phyloP scores from a whole-genome alignment of 2,797 vertebrate species.

The Novumbra hubbsi region DNA sequence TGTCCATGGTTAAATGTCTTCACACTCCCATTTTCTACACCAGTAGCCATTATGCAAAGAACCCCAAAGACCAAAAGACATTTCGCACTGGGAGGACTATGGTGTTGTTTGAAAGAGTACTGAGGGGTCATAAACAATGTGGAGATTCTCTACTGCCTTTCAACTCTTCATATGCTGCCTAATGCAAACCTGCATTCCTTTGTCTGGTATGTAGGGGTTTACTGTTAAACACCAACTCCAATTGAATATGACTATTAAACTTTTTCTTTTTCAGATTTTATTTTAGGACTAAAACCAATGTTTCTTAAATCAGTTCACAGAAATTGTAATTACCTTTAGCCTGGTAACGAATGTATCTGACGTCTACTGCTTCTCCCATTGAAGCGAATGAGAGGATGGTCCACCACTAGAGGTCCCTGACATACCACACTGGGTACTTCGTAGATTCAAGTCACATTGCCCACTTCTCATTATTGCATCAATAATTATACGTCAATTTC shows the following conservation, averaged over 20 bases:
- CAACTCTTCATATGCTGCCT: slow-evolving; percentile 29
- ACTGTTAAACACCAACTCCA: slow-evolving; percentile 26
- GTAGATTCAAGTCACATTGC: slow-evolving; percentile 39
- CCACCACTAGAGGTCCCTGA: slow-evolving; percentile 68
- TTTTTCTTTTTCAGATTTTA: slow-evolving; percentile 3
- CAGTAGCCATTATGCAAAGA: slow-evolving; percentile 58
- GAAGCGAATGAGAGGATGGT: slow-evolving; percentile 4
- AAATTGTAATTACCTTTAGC: neutral
- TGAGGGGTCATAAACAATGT: slow-evolving; percentile 24
- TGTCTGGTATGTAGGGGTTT: slow-evolving; percentile 18
- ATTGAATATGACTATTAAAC: slow-evolving; percentile 46
- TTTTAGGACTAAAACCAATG: neutral
- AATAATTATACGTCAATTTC: slow-evolving; percentile 44
- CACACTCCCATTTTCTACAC: slow-evolving; percentile 30
- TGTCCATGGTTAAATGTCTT: slow-evolving; percentile 3
- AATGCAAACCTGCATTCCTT: slow-evolving; percentile 26
- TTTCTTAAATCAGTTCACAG: neutral
- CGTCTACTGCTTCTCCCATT: too few relatives aligned
- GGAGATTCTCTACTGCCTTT: slow-evolving; percentile 12
- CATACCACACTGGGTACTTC: slow-evolving; percentile 35
- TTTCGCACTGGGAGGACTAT: slow-evolving; percentile 4
- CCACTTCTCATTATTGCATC: slow-evolving; percentile 19
- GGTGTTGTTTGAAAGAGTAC: neutral
- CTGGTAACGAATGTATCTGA: too few relatives aligned
- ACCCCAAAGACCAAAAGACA: slow-evolving; percentile 47